Percentiles rank a stretch among this genome's conserved stretches.
phyloP scores from a whole-genome alignment of 2,888 invertebrate species.

The Hedya salicella region DNA sequence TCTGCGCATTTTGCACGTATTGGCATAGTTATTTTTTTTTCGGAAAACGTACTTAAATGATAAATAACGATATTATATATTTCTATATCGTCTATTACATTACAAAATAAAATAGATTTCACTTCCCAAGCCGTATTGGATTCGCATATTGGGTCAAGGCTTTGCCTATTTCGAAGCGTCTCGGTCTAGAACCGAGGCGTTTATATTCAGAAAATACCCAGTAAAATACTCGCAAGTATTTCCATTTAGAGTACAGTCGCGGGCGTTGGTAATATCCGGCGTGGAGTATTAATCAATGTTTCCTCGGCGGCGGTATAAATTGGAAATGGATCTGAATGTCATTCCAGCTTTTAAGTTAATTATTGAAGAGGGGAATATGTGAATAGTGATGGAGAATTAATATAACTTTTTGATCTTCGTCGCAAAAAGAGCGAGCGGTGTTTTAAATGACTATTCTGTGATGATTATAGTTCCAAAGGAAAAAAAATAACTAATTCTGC shows the following conservation, averaged over 20 bases:
- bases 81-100: background rate
- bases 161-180: slow-evolving; percentile 29
- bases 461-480: too few species aligned
- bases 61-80: background rate
- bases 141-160: slow-evolving; percentile 27
- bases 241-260: slow-evolving; percentile 41
- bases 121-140: slow-evolving; percentile 7
- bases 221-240: slow-evolving; percentile 42
- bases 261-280: slow-evolving; percentile 56
- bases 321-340: slow-evolving; percentile 42
- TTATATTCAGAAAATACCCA: slow-evolving; percentile 21
- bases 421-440: too few species aligned
- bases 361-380: slow-evolving; percentile 9
- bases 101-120: slow-evolving; percentile 10
- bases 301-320: slow-evolving; percentile 44
- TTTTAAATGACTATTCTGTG: background rate
- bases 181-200: slow-evolving; percentile 10
- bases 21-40: too few species aligned
- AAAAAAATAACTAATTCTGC: too few species aligned
- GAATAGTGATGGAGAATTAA: slow-evolving; percentile 7
- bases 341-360: slow-evolving; percentile 40
- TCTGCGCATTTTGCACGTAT: too few species aligned
- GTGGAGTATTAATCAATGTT: slow-evolving; percentile 56
- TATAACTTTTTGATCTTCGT: background rate
- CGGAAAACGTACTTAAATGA: background rate